These are phyloP conservation scores for Petromus typicus DNA, from an alignment of 2,113 vertebrate species.

Conservation along the genomic window DNA sequence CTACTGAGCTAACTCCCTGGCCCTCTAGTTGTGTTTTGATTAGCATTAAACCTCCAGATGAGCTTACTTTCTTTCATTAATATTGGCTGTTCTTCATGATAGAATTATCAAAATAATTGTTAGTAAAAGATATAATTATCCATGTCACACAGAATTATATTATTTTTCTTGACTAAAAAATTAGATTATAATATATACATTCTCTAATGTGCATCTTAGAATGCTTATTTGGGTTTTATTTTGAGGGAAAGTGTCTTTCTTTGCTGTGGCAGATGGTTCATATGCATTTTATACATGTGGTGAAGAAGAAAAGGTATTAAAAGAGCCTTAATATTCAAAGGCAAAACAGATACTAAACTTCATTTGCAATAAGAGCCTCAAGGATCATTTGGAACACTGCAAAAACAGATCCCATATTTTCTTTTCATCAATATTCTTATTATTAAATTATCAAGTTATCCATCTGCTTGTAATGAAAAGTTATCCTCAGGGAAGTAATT, in stretches of 20 bases:
- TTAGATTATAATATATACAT: background rate
- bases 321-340: background rate
- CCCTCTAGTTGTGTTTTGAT: background rate
- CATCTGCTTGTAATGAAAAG: background rate
- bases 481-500: constrained; percentile 18
- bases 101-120: background rate
- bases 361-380: background rate
- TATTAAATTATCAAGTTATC: constrained; percentile 6
- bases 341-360: background rate
- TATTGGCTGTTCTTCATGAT: background rate
- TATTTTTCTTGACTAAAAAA: background rate
- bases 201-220: background rate
- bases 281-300: background rate
- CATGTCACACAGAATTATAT: background rate
- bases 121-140: background rate
- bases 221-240: background rate
- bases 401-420: background rate
- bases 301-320: background rate
- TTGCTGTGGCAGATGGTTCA: background rate
- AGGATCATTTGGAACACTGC: constrained; percentile 13
- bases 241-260: background rate
- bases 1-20: too few species aligned
- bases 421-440: constrained; percentile 5
- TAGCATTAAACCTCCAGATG: background rate
- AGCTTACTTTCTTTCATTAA: background rate